These are phyloP conservation scores for Eurosta solidaginis DNA, from an alignment of 1,140 invertebrate species.

Conservation along the genomic window DNA sequence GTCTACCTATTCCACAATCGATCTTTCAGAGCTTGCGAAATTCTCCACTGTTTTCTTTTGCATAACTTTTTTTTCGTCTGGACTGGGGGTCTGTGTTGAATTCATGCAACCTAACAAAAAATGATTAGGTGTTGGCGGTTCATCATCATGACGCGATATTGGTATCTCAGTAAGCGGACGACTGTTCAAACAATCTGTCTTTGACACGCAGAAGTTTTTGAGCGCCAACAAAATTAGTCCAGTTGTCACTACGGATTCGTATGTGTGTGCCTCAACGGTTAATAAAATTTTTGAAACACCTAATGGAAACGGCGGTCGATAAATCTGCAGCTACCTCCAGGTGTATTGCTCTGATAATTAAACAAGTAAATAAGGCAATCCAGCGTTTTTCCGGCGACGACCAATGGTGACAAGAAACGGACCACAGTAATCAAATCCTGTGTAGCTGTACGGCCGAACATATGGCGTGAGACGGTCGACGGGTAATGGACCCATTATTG, in stretches of 20 bases:
- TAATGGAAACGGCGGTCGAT: constrained; percentile 32
- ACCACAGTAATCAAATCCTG: too few species aligned
- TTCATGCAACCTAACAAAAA: too few species aligned
- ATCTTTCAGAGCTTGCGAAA: constrained; percentile 40
- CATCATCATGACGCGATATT: constrained; percentile 37
- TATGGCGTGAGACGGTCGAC: too few species aligned
- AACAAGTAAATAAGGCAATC: too few species aligned
- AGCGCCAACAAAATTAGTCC: constrained; percentile 53
- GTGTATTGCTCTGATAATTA: constrained; percentile 37
- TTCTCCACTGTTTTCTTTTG: constrained; percentile 36
- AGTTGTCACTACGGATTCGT: constrained; percentile 52
- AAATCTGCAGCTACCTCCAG: constrained; percentile 35
- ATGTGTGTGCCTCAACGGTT: constrained; percentile 40
- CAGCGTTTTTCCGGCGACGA: too few species aligned
- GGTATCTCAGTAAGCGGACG: constrained; percentile 50
- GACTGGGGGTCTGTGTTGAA: constrained; percentile 18
- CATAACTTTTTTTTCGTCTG: constrained; percentile 21
- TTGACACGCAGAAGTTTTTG: not conserved
- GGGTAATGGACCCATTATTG: too few species aligned
- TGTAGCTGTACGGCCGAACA: too few species aligned
- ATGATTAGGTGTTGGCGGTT: constrained; percentile 46
- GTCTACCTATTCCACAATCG: constrained; percentile 43
- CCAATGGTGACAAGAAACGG: too few species aligned
- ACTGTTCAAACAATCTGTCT: constrained; percentile 43
- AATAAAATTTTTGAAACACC: constrained; percentile 37